Conservation (phyloP, 2,888 invertebrate species). For the Apocheima hispidaria region DNA sequence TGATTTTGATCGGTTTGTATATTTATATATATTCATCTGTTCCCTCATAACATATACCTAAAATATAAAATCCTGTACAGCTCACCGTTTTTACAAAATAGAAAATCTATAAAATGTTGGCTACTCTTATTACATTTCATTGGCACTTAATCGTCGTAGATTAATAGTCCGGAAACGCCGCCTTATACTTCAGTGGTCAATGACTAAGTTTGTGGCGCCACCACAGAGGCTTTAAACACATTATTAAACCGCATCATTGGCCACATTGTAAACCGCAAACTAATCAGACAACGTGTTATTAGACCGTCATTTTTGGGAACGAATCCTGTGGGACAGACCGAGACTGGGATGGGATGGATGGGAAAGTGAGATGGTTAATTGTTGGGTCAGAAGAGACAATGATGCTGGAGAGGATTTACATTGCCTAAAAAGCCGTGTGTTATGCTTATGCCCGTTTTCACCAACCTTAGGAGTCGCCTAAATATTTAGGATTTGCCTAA, state of each 20-base stretch:
- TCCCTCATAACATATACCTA: too few species aligned
- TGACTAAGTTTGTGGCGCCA: conserved; percentile 80
- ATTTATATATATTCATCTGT: too few species aligned
- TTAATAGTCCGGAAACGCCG: conserved; percentile 49
- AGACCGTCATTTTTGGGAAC: conserved; percentile 75
- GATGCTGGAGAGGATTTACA: background rate
- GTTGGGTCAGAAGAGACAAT: conserved; percentile 5
- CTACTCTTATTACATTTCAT: conserved; percentile 46
- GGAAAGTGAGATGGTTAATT: conserved; percentile 52
- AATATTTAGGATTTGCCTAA: too few species aligned
- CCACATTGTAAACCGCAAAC: conserved; percentile 74
- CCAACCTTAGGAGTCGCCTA: too few species aligned
- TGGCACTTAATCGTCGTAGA: conserved; percentile 39
- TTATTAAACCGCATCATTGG: conserved; percentile 52
- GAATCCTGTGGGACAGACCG: conserved; percentile 60
- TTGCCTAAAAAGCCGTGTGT: background rate
- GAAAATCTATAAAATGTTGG: conserved; percentile 4
- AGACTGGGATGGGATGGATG: too few species aligned
- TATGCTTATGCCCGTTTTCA: too few species aligned
- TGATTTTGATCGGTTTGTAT: too few species aligned
- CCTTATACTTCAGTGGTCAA: conserved; percentile 53
- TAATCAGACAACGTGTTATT: conserved; percentile 82
- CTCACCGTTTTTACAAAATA: conserved; percentile 9
- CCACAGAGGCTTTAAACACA: conserved; percentile 48
- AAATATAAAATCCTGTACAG: background rate